These are phyloP conservation scores for Sthenelais limicola DNA, from an alignment of 2,888 invertebrate genomes.

Conservation along the genomic window DNA sequence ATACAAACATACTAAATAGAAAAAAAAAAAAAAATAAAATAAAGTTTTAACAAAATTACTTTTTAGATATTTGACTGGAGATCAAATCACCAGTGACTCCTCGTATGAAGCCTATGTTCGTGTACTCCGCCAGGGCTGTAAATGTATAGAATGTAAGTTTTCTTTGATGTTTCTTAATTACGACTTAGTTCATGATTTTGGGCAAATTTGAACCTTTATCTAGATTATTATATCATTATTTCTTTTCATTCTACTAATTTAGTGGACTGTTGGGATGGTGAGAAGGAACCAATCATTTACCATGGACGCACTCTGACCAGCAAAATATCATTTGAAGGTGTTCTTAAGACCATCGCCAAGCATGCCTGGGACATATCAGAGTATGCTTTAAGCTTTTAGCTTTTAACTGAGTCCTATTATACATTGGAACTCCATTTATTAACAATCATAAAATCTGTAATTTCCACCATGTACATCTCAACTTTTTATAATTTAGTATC, in stretches of 20 bases:
- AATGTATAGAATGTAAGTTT: slow-evolving; percentile 87
- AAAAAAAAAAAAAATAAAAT: no score
- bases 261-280: slow-evolving; percentile 94
- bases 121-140: slow-evolving; percentile 91
- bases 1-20: no score
- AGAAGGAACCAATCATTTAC: slow-evolving; percentile 90
- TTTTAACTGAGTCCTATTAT: background rate
- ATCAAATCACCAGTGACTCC: slow-evolving; percentile 97
- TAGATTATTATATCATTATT: no score
- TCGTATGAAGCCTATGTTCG: slow-evolving; percentile 96
- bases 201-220: background rate
- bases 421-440: no score
- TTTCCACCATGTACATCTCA: no score
- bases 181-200: background rate
- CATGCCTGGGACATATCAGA: slow-evolving; percentile 93
- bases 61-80: slow-evolving; percentile 92
- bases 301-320: slow-evolving; percentile 97
- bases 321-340: slow-evolving; percentile 93
- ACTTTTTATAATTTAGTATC: background rate
- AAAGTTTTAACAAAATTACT: no score
- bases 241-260: no score
- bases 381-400: slow-evolving; percentile 71
- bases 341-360: slow-evolving; percentile 91
- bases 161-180: background rate
- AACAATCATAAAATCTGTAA: no score